A percentile compares a stretch with the other conserved stretches of the same genome.
phyloP scores from a whole-genome alignment of 1,140 invertebrate genomes.

The Olivierus martensii region DNA sequence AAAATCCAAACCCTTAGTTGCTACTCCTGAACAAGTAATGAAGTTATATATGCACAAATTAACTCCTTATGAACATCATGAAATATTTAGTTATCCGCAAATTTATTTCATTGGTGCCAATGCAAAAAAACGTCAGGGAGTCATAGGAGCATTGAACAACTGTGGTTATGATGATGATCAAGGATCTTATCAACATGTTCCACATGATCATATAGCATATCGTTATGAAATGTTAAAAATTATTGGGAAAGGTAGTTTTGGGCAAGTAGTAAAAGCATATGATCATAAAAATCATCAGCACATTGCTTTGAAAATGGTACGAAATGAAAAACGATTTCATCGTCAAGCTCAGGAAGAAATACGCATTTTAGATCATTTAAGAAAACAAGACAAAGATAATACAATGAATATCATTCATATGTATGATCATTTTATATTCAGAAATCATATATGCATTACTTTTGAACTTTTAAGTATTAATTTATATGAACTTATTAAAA shows the following conservation, averaged over 20 bases:
- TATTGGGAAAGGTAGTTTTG: conserved; percentile 98
- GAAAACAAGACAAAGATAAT: conserved; percentile 95
- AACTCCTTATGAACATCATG: conserved; percentile 85
- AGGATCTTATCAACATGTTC: conserved; percentile 93
- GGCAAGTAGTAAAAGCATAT: conserved; percentile 95
- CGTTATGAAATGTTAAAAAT: conserved; percentile 93
- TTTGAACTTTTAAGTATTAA: conserved; percentile 98
- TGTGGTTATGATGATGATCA: conserved; percentile 92
- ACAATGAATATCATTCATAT: conserved; percentile 99
- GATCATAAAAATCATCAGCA: conserved; percentile 91
- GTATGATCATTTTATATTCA: conserved; percentile 95
- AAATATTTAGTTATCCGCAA: conserved; percentile 83
- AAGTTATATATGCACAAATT: conserved; percentile 88
- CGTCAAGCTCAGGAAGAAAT: conserved; percentile 98
- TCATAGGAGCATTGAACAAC: conserved; percentile 71
- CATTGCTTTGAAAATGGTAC: conserved; percentile 94
- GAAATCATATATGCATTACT: conserved; percentile 98
- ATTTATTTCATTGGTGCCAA: conserved; percentile 94
- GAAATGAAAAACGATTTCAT: conserved; percentile 98
- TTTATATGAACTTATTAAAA: conserved; percentile 98
- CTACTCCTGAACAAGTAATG: conserved; percentile 77
- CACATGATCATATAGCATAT: conserved; percentile 96
- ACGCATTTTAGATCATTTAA: conserved; percentile 85
- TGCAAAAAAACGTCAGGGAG: conserved; percentile 83
- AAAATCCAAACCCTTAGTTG: conserved; percentile 37